phyloP scores from a whole-genome alignment of 2,797 vertebrate species.

The Scolopax rusticola region DNA sequence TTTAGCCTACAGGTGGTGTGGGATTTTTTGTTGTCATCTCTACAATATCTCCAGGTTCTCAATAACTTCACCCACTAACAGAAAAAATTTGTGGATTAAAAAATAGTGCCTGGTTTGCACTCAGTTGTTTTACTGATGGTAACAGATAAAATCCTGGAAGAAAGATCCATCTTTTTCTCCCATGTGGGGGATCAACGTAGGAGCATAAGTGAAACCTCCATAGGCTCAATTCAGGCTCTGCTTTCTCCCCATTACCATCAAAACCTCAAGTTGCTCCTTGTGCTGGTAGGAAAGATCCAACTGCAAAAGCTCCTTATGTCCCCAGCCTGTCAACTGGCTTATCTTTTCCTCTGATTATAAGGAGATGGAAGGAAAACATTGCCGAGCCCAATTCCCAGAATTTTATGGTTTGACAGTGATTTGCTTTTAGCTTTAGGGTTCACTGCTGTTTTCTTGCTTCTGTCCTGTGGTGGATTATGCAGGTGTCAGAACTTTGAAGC shows the following conservation, averaged over 20 bases:
- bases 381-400: neutral
- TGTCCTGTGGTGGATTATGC: neutral
- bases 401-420: neutral
- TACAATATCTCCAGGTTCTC: neutral
- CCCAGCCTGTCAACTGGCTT: neutral
- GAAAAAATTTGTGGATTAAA: neutral
- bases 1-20: neutral
- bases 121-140: neutral
- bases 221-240: neutral
- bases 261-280: neutral
- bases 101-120: neutral
- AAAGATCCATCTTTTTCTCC: neutral
- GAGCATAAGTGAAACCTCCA: neutral
- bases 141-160: neutral
- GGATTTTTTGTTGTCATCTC: neutral
- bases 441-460: neutral
- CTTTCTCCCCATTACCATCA: neutral
- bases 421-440: slow-evolving; percentile 9
- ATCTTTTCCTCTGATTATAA: neutral
- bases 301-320: neutral
- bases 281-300: neutral
- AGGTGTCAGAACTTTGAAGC: neutral
- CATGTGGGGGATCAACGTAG: neutral
- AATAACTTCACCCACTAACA: neutral
- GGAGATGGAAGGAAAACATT: neutral